These are phyloP conservation scores for Irena cyanogastra DNA, from an alignment of 2,113 vertebrate species.

Conservation along the genomic window DNA sequence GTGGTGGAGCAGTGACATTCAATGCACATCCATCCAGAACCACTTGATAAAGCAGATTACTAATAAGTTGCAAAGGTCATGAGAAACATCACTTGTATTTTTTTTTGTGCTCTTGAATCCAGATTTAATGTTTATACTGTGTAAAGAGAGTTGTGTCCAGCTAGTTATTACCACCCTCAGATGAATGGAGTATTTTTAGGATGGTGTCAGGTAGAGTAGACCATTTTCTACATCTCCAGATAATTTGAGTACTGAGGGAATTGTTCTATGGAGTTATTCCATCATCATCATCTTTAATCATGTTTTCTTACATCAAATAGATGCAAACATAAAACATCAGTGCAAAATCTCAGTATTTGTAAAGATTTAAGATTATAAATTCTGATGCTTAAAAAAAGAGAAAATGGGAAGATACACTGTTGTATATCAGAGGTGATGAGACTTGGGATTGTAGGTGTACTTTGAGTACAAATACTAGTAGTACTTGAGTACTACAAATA, in stretches of 20 bases:
- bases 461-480: too few relatives aligned
- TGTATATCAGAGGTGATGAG: not conserved
- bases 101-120: not conserved
- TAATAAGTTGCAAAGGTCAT: slow-evolving; percentile 13
- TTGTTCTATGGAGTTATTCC: not conserved
- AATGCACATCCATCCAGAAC: not conserved
- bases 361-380: not conserved
- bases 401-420: too few relatives aligned
- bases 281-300: not conserved
- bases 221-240: not conserved
- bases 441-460: not conserved
- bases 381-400: not conserved
- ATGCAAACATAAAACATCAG: not conserved
- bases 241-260: not conserved
- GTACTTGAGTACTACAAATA: not conserved
- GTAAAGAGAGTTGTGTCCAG: not conserved
- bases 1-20: not conserved
- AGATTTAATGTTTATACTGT: not conserved
- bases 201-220: not conserved
- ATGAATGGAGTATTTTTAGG: not conserved
- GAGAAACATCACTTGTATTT: not conserved
- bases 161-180: not conserved
- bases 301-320: not conserved
- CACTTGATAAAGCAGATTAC: not conserved
- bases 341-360: not conserved